Base-by-base conservation (phyloP, 2,888 invertebrate species). In the Drosophila diplacantha region DNA sequence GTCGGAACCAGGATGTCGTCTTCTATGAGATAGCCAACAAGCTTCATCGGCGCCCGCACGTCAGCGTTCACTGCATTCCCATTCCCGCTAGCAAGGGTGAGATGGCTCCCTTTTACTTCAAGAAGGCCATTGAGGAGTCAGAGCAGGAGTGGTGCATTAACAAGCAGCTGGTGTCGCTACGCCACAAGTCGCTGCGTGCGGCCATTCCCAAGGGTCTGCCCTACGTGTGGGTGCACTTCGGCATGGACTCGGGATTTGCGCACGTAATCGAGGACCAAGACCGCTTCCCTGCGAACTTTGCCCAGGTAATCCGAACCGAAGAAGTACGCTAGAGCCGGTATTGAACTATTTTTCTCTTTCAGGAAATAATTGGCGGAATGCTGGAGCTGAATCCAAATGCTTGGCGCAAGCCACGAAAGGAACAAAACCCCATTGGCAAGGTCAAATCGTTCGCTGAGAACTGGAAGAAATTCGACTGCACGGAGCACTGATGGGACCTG, bases 241-340 rank as follows among this genome's bases (percentile, higher is more conserved):
- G 96, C 18, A 92, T 93, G 89, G 92, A 94, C 41, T 92, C 93
- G 52, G 99, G 99, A 2, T 99, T 94, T 90, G 99, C 97, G 46
- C 99, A 99, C 89, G 95, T 99, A 0, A 96, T 99, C 81, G 99
- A 99, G 89, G 96, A 99, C 87, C 95, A 96, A 85, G 90, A 92
- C 57, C 87, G 92, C 37, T 99, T 99, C 88, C 96, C 97, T 0
- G 89, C 87, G 52, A 94, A 94, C 88, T 99, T 98, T 91, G 99
- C 96, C 6, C 94, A 95, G 90, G 95, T 95, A 88, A 87, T 83
- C 20, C 2, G 2, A 26, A 11, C 3, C 0, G 0, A 11, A 11
- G 11, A 6, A 16, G 9, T 16, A 11, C 3, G 6, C 3, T 3
- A 20, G 16, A 16, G n/a, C 2, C 26, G 18, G 18, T 8, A 8